Evolutionary conservation across 2,888 invertebrate species (phyloP).

Genomic region (Fissipunctia ypsillon): DNA sequence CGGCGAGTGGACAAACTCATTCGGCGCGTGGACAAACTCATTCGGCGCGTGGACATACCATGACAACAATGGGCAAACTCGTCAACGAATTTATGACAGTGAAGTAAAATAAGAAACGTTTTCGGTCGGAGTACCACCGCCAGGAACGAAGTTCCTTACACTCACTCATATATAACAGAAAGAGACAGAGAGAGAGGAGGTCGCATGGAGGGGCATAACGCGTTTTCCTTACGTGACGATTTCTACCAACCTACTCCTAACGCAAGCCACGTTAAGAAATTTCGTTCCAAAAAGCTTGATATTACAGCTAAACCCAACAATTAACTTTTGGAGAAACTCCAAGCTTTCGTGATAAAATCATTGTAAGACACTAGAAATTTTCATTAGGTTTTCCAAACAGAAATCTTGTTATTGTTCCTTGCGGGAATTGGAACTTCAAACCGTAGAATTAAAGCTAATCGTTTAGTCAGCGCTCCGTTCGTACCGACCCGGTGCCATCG

Average conservation of each 20-base stretch:
- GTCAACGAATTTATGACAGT: not conserved
- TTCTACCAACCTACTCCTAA: not conserved
- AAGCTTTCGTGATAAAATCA: not conserved
- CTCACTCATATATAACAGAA: not conserved
- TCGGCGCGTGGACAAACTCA: not conserved
- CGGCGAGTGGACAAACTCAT: no score
- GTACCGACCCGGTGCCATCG: no score
- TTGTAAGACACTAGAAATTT: not conserved
- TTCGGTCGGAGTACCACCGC: not conserved
- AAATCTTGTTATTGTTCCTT: not conserved
- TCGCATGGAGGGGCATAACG: not conserved
- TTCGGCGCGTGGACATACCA: not conserved
- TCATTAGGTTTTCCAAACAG: not conserved
- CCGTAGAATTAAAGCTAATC: no score
- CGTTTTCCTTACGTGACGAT: not conserved
- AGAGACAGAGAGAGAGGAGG: not conserved
- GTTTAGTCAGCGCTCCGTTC: not conserved
- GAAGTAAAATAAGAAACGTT: not conserved
- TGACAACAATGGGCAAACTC: not conserved
- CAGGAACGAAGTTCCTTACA: not conserved
- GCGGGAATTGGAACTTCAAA: not conserved
- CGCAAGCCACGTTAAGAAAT: not conserved
- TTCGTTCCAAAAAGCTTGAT: not conserved
- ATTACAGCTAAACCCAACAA: not conserved
- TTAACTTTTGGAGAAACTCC: not conserved